A percentile compares a stretch with the other conserved stretches of the same genome.
These are phyloP conservation scores for Tillus elongatus DNA, from an alignment of 2,888 invertebrate genomes.

Conservation along the genomic window DNA sequence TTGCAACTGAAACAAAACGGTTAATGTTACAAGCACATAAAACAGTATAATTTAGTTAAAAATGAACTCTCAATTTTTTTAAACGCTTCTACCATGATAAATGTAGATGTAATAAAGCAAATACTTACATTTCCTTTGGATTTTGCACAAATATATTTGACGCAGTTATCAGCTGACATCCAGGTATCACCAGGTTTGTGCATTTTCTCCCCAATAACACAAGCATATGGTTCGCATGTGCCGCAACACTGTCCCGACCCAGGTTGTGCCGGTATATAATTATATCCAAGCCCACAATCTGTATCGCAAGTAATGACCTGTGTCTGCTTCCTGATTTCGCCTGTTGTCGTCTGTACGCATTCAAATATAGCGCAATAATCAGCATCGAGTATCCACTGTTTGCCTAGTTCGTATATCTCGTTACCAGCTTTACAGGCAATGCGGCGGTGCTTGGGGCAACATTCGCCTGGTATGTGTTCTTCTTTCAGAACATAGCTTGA, in stretches of 20 bases:
- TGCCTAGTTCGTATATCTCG: conserved; percentile 44
- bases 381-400: conserved; percentile 48
- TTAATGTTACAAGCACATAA: conserved; percentile 15
- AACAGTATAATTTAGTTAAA: no score
- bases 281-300: conserved; percentile 47
- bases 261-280: conserved; percentile 40
- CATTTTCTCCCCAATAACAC: conserved; percentile 44
- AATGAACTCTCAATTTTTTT: background rate
- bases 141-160: conserved; percentile 49
- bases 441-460: conserved; percentile 53
- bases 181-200: conserved; percentile 48
- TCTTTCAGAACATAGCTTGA: conserved; percentile 50
- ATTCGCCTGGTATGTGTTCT: conserved; percentile 48
- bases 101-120: no score
- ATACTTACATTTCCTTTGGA: conserved; percentile 42
- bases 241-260: conserved; percentile 54
- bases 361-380: conserved; percentile 50
- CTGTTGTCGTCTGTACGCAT: conserved; percentile 44
- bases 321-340: conserved; percentile 46
- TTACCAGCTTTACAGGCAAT: conserved; percentile 49
- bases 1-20: conserved; percentile 50
- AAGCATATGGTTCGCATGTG: conserved; percentile 49
- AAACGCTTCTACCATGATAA: background rate
- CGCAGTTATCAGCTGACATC: conserved; percentile 54
- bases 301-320: conserved; percentile 48